Evolutionary conservation across 1,140 invertebrate species (phyloP).

Genomic region (Tetraneura akinire): DNA sequence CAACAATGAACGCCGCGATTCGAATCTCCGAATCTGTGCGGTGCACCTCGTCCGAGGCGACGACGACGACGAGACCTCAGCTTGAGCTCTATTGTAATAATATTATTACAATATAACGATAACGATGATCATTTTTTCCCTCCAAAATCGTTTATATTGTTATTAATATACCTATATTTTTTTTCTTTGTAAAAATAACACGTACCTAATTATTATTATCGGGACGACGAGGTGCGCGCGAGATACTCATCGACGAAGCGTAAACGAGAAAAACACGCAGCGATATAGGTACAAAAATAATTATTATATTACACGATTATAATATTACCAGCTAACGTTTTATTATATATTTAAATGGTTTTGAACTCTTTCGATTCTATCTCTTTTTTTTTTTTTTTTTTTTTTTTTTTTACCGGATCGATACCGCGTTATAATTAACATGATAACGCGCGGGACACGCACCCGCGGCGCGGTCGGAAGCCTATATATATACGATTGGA

Average conservation of each 20-base stretch:
- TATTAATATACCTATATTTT: too few species aligned
- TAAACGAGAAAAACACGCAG: constrained; percentile 25
- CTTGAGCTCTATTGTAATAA: constrained; percentile 32
- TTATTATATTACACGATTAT: too few species aligned
- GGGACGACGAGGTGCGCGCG: neutral
- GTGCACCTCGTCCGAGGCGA: too few species aligned
- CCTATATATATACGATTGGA: constrained; percentile 3
- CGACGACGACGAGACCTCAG: constrained; percentile 29
- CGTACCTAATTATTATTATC: neutral
- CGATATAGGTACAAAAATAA: too few species aligned
- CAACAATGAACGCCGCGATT: constrained; percentile 37
- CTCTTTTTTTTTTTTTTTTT: neutral
- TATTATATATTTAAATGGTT: neutral
- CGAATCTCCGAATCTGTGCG: constrained; percentile 29
- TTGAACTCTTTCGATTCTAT: too few species aligned
- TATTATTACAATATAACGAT: neutral
- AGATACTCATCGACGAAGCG: constrained; percentile 33
- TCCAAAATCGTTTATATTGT: constrained; percentile 13
- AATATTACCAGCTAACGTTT: too few species aligned
- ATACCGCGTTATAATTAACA: constrained; percentile 18
- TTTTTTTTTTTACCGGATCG: neutral
- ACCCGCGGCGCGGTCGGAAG: neutral
- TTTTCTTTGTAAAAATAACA: too few species aligned
- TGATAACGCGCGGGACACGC: neutral
- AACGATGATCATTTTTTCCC: constrained; percentile 11